Base-by-base conservation (phyloP, 2,888 invertebrate genomes). In the Drosophila prostipennis region DNA sequence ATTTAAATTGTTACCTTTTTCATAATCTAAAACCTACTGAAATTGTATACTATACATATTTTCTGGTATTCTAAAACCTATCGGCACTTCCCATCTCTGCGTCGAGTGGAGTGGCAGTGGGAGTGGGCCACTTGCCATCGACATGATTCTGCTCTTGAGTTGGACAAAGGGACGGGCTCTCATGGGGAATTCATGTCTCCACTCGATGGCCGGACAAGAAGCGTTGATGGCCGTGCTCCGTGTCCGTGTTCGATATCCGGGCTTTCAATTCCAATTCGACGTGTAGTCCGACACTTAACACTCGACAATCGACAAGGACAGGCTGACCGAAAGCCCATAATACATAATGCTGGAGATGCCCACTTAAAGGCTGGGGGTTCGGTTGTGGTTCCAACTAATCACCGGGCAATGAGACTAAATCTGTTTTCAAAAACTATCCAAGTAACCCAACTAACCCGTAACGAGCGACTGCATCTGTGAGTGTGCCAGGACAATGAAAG, bases 381-480 rank as follows among this genome's bases (percentile, higher is more conserved):
- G 23, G 23, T 23, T 23, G 46, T 57, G 37, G 37, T 8, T n/a
- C 58, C 32, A 39, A 16, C 65, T 81, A 87, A 87, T 81, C 79
- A 72, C 26, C 26, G 70, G 26, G 53, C 54, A 74, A 74, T 72
- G 65, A 64, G 61, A 37, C 65, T 68, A 61, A 67, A 53, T 67
- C 78, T 70, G 58, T 78, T 74, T 58, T 63, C 55, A 51, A 67
- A 63, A 72, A 71, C 72, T 43, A 54, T 51, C 36, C 64, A 72
- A 71, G 63, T 43, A 54, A 55, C 36, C 64, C 39, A 34, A 34
- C 52, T 48, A 48, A 45, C 32, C 43, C 10, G 39, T n/a, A 13
- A 10, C 11, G 52, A 26, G 19, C 32, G 26, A 52, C 26, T 59
- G 71, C 36, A 39, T 26, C 45, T 40, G 45, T 46, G 42, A 13